Evolutionary conservation across 2,888 invertebrate species (phyloP).

Genomic region (Caenorhabditis afra): DNA sequence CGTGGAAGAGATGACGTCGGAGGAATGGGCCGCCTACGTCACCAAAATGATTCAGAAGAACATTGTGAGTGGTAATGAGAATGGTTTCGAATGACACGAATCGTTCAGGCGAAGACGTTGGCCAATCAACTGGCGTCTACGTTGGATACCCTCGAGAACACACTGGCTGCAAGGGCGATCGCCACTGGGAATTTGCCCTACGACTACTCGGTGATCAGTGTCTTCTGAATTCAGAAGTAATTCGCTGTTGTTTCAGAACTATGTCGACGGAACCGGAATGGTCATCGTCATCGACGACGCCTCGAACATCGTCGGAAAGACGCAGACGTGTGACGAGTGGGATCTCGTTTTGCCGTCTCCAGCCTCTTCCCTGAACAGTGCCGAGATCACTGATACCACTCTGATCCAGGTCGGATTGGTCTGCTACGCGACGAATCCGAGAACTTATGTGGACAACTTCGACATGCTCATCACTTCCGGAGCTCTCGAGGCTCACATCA

Average conservation of each 20-base stretch:
- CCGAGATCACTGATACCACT: slow-evolving; percentile 23
- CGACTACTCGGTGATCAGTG: slow-evolving; percentile 27
- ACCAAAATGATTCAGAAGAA: slow-evolving; percentile 65
- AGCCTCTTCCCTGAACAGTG: slow-evolving; percentile 29
- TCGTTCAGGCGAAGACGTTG: slow-evolving; percentile 49
- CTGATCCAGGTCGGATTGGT: slow-evolving; percentile 48
- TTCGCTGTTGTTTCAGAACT: slow-evolving; percentile 36
- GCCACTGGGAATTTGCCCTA: slow-evolving; percentile 57
- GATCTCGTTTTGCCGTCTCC: slow-evolving; percentile 48
- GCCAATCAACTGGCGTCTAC: slow-evolving; percentile 62
- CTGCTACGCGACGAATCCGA: slow-evolving; percentile 66
- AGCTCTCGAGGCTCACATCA: slow-evolving; percentile 65
- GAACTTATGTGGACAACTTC: slow-evolving; percentile 69
- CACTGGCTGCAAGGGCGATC: slow-evolving; percentile 58
- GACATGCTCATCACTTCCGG: slow-evolving; percentile 67
- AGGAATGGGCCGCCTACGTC: slow-evolving; percentile 73
- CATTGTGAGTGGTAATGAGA: slow-evolving; percentile 47
- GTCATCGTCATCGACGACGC: slow-evolving; percentile 60
- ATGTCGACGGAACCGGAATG: slow-evolving; percentile 58
- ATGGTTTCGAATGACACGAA: background rate
- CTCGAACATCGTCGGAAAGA: slow-evolving; percentile 47
- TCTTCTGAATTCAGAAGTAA: too few species aligned
- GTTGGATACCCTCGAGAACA: slow-evolving; percentile 61
- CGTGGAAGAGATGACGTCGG: slow-evolving; percentile 71
- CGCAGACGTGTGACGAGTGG: slow-evolving; percentile 65